Evolutionary conservation across 2,888 invertebrate genomes (phyloP).

Genomic region (Neocrepidodera transversa): DNA sequence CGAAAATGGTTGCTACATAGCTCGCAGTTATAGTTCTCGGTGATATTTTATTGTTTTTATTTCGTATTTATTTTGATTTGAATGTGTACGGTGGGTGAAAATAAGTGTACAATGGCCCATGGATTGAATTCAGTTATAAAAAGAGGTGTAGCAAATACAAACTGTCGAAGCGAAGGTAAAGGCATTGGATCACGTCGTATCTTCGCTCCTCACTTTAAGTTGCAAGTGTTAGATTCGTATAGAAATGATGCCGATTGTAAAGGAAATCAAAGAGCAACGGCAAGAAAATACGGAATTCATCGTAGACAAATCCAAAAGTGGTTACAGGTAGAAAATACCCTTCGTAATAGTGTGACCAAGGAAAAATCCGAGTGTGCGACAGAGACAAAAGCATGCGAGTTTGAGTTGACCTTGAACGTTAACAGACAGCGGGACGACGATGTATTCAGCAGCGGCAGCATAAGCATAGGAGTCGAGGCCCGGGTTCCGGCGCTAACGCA

Average conservation of each 20-base stretch:
- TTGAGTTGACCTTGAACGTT: slow-evolving; percentile 55
- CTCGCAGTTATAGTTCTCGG: slow-evolving; percentile 60
- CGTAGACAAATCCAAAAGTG: slow-evolving; percentile 91
- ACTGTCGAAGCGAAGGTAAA: slow-evolving; percentile 59
- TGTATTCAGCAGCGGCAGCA: slow-evolving; percentile 28
- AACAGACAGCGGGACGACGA: slow-evolving; percentile 60
- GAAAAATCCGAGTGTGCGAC: slow-evolving; percentile 43
- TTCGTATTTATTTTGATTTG: slow-evolving; percentile 47
- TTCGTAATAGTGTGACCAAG: slow-evolving; percentile 75
- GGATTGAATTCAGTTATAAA: slow-evolving; percentile 65
- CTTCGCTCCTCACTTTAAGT: slow-evolving; percentile 87
- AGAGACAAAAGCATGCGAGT: slow-evolving; percentile 36
- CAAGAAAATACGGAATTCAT: slow-evolving; percentile 89
- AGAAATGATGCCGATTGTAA: slow-evolving; percentile 86
- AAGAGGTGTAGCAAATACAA: slow-evolving; percentile 55
- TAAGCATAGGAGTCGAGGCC: slow-evolving; percentile 41
- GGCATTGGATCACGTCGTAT: slow-evolving; percentile 83
- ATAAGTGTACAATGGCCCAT: slow-evolving; percentile 64
- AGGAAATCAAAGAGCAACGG: slow-evolving; percentile 88
- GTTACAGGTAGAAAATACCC: slow-evolving; percentile 83
- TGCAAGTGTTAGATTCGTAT: slow-evolving; percentile 88
- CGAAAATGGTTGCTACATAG: slow-evolving; percentile 65
- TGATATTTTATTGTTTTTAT: slow-evolving; percentile 55
- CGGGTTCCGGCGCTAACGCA: slow-evolving; percentile 51
- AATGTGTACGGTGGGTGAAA: slow-evolving; percentile 20